Conservation (phyloP, 2,797 vertebrate genomes). For the Eospalax fontanierii region DNA sequence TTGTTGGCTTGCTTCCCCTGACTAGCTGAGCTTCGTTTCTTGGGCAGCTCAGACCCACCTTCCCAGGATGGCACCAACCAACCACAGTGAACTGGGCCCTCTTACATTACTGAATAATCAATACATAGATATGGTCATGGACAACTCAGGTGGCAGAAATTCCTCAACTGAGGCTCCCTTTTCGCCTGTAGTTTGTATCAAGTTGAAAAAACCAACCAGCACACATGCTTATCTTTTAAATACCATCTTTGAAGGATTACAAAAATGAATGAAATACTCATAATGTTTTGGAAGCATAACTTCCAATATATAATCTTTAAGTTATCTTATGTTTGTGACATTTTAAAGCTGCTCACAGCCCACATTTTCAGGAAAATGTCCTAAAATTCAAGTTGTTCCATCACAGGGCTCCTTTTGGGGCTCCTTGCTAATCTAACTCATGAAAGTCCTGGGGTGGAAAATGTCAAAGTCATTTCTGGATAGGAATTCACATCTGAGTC, state of each 20-base stretch:
- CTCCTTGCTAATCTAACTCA: not conserved
- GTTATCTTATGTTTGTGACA: not conserved
- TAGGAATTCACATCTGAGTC: not conserved
- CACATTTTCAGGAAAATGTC: not conserved
- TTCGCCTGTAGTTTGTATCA: no score
- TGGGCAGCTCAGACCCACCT: no score
- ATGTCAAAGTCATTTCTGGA: not conserved
- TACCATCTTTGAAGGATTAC: not conserved
- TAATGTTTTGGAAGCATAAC: not conserved
- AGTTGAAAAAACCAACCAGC: no score
- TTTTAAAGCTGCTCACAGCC: not conserved
- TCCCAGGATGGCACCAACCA: no score
- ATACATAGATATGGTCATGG: no score
- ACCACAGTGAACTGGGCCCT: no score
- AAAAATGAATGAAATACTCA: not conserved
- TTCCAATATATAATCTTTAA: not conserved
- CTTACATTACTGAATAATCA: no score
- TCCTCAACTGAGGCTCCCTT: no score
- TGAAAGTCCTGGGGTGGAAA: not conserved
- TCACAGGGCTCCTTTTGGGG: not conserved
- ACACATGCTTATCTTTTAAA: not conserved
- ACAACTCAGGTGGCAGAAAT: no score
- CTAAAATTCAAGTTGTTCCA: not conserved
- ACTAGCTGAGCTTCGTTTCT: no score
- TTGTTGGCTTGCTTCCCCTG: no score